Conservation (phyloP, 2,113 vertebrate species). For the Prochilodus magdalenae region DNA sequence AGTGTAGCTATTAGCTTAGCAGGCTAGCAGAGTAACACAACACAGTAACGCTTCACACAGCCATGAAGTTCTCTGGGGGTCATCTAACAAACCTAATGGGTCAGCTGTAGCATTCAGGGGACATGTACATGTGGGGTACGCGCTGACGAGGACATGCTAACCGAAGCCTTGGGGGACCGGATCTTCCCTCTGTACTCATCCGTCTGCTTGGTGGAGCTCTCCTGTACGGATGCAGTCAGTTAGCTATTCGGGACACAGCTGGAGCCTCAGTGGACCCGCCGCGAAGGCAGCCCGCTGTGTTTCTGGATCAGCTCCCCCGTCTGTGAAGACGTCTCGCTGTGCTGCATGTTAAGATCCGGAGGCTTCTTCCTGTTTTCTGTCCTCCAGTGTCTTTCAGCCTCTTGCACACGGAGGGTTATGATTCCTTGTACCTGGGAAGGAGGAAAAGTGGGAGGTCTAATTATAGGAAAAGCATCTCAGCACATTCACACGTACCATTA, state of each 20-base stretch:
- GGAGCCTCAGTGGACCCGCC: not conserved
- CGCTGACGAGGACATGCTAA: no score
- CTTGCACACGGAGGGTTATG: not conserved
- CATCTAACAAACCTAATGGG: no score
- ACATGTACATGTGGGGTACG: no score
- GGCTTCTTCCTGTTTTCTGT: not conserved
- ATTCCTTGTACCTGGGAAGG: slow-evolving; percentile 4
- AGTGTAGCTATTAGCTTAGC: no score
- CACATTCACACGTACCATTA: not conserved
- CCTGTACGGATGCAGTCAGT: not conserved
- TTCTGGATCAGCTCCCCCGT: not conserved
- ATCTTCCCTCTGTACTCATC: not conserved
- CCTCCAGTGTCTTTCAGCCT: not conserved
- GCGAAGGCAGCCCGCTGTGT: not conserved
- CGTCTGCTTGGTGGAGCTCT: not conserved
- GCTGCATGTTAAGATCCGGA: not conserved
- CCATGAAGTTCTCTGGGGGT: no score
- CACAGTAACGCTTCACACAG: no score
- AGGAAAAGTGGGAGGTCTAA: not conserved
- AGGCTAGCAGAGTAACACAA: no score
- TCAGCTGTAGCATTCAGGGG: no score
- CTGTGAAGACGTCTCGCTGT: not conserved
- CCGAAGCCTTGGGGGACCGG: no score
- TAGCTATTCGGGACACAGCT: not conserved
- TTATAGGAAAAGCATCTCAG: not conserved